Evolutionary conservation across 2,888 invertebrate genomes (phyloP), one percentile per base, ranked within the genome.

Genomic region (Agrenia bidenticulata): DNA sequence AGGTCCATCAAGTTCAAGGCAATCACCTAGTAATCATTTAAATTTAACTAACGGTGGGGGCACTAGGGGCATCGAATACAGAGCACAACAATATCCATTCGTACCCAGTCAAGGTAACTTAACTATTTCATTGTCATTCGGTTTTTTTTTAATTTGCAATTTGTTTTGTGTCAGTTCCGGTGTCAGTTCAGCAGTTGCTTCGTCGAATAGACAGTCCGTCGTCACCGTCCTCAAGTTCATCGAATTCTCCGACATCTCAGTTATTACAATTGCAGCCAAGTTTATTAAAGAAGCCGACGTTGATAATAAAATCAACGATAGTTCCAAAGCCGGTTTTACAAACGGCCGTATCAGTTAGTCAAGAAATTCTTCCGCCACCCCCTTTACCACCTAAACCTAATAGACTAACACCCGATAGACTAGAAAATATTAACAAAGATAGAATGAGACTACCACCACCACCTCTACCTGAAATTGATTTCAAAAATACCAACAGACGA

Each of bases 301-400:
- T 94, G 7, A 92, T 96, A 73, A 94, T 96, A 71, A 96, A 95
- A 94, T 94, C 94, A 82, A 94, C 94, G 19, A 94, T 94, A 81
- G 94, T 94, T 42, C 94, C 94, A 79, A 96, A 95, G 80, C 96
- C 96, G 0, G 88, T 94, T 27, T 82, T 95, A 72, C 96, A 96
- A 81, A 96, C 94, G 17, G 96, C 96, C 11, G 92, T 94, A 56
- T 94, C 92, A n/a, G 94, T 94, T 1, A 88, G 89, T 26, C 87
- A 90, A 15, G 90, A 90, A 1, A 17, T 53, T 32, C 60, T 60
- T 15, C 63, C 63, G 54, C 84, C 79, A 74, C 76, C 76, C 76
- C 78, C 80, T 61, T 77, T 60, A 77, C 79, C 77, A 74, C 80
- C 76, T 13, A 67, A 66, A 32, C 32, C 32, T 32, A 32, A 32